These are phyloP conservation scores for Lontra canadensis DNA, from an alignment of 2,113 vertebrate genomes.

Conservation along the genomic window DNA sequence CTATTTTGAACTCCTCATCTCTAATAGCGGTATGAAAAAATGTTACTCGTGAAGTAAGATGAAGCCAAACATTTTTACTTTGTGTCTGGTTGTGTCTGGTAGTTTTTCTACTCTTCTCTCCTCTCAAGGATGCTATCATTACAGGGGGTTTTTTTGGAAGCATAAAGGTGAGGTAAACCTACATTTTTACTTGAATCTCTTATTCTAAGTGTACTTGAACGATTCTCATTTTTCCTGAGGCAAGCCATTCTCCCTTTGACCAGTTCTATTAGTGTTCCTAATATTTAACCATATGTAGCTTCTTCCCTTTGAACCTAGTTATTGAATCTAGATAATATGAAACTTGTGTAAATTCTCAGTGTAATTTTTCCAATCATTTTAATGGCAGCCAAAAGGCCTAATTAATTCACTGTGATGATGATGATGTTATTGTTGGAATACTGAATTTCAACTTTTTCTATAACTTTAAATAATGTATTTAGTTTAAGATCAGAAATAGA, in stretches of 20 bases:
- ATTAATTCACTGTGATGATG: not conserved
- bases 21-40: slow-evolving; percentile 75
- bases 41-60: slow-evolving; percentile 18
- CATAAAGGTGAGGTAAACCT: not conserved
- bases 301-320: slow-evolving; percentile 14
- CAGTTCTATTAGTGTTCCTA: not conserved
- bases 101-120: slow-evolving; percentile 23
- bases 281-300: not conserved
- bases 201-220: not conserved
- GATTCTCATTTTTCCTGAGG: slow-evolving; percentile 10
- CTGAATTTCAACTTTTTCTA: not conserved
- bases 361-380: slow-evolving; percentile 26
- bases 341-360: not conserved
- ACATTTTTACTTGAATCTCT: not conserved
- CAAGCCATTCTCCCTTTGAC: not conserved
- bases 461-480: slow-evolving; percentile 34
- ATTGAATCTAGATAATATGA: not conserved
- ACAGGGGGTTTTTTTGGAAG: not conserved
- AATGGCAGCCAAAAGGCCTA: not conserved
- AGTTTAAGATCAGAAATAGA: slow-evolving; percentile 36
- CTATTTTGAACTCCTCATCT: slow-evolving; percentile 39
- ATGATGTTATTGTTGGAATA: not conserved
- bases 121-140: slow-evolving; percentile 37
- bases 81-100: slow-evolving; percentile 25
- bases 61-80: slow-evolving; percentile 44